Percentiles rank a stretch among this genome's conserved stretches.
Evolutionary conservation across 1,140 invertebrate species (phyloP).

Genomic region (Pachyrhynchus sulphureomaculatus): DNA sequence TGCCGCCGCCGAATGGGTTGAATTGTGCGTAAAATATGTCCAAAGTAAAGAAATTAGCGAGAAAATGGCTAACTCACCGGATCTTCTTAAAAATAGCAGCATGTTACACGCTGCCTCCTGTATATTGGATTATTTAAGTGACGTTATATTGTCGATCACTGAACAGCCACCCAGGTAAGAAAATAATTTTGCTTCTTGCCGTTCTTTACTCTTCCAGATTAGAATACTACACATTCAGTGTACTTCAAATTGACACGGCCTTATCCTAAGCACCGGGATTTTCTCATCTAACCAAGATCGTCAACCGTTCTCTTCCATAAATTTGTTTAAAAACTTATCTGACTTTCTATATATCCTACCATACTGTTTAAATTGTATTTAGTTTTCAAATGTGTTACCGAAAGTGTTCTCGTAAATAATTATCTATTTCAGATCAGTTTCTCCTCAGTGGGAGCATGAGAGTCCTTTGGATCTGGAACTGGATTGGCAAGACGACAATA

Average conservation of each 20-base stretch:
- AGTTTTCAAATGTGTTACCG: too few relatives aligned
- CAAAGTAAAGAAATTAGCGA: conserved; percentile 59
- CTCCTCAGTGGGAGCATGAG: conserved; percentile 79
- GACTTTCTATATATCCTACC: too few relatives aligned
- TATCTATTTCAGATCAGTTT: conserved; percentile 59
- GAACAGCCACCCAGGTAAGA: conserved; percentile 32
- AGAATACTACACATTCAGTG: too few relatives aligned
- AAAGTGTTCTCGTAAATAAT: too few relatives aligned
- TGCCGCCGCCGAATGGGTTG: conserved; percentile 76
- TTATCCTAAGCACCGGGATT: too few relatives aligned
- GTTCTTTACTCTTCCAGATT: too few relatives aligned
- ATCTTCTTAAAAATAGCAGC: conserved; percentile 47
- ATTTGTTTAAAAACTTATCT: too few relatives aligned
- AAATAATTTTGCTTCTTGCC: neutral
- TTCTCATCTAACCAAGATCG: too few relatives aligned
- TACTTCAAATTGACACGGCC: too few relatives aligned
- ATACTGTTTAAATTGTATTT: neutral
- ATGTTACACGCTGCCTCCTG: conserved; percentile 77
- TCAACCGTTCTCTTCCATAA: too few relatives aligned
- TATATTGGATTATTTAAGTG: conserved; percentile 59
- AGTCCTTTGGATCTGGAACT: conserved; percentile 71
- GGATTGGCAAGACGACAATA: conserved; percentile 82
- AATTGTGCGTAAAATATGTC: conserved; percentile 64
- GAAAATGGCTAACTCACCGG: conserved; percentile 52
- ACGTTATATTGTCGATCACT: conserved; percentile 53